Conservation (phyloP, 2,888 invertebrate species). For the Osmoderma eremita region DNA sequence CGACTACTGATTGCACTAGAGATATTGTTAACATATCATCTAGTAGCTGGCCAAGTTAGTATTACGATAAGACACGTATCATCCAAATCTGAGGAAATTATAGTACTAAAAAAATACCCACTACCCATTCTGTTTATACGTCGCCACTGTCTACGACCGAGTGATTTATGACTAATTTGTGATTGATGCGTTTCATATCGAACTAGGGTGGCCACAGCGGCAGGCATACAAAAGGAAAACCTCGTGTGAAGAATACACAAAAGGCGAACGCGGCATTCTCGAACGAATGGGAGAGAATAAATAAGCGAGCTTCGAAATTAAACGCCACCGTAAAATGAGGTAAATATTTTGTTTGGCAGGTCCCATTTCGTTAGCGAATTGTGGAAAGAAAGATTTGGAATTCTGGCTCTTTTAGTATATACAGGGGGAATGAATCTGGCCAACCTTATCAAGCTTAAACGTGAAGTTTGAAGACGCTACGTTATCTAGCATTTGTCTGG, state of each 20-base stretch:
- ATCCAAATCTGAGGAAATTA: background rate
- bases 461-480: too few species aligned
- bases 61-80: constrained; percentile 8
- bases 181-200: constrained; percentile 35
- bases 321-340: constrained; percentile 22
- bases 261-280: constrained; percentile 25
- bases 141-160: constrained; percentile 10
- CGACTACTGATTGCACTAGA: too few species aligned
- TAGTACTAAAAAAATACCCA: constrained; percentile 24
- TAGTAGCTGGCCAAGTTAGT: too few species aligned
- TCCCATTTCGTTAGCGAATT: too few species aligned
- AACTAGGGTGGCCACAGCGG: constrained; percentile 18
- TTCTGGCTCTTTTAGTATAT: too few species aligned
- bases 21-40: too few species aligned
- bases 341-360: too few species aligned
- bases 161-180: constrained; percentile 38
- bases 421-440: too few species aligned
- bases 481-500: too few species aligned
- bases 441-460: too few species aligned
- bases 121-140: constrained; percentile 19
- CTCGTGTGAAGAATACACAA: constrained; percentile 34
- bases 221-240: constrained; percentile 25
- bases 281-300: too few species aligned
- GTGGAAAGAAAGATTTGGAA: too few species aligned
- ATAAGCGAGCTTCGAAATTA: constrained; percentile 20